Percentiles rank a stretch among this genome's conserved stretches.
Conservation (phyloP, 2,113 vertebrate species). For the Mungos mungo region DNA sequence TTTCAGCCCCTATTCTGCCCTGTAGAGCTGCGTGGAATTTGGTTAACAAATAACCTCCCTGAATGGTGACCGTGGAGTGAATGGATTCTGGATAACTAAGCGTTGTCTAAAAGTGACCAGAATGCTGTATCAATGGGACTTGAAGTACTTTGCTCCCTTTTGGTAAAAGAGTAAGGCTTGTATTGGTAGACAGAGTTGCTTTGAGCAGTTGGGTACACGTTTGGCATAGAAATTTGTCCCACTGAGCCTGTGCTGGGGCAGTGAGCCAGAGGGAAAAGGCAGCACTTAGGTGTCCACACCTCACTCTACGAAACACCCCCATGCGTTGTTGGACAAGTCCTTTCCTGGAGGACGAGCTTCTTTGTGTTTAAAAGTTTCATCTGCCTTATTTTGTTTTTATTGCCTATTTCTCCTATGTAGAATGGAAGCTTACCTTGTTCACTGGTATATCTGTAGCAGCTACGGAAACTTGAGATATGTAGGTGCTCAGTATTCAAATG, state of each 20-base stretch:
- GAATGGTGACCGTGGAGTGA: not conserved
- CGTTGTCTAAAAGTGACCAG: not conserved
- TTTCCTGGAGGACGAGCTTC: not conserved
- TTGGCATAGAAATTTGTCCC: not conserved
- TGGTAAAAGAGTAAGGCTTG: not conserved
- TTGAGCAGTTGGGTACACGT: not conserved
- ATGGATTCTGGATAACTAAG: not conserved
- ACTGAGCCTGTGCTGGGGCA: not conserved
- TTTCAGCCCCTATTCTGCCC: not conserved
- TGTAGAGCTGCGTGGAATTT: not conserved
- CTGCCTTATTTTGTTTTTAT: not conserved
- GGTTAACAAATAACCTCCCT: not conserved
- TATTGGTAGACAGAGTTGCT: not conserved
- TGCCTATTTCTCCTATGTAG: not conserved
- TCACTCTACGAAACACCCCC: not conserved
- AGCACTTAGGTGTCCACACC: not conserved
- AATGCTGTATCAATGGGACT: not conserved
- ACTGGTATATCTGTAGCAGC: not conserved
- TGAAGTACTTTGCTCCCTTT: not conserved
- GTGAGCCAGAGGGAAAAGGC: not conserved
- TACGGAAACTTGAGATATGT: not conserved
- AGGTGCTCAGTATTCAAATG: not conserved
- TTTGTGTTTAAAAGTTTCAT: not conserved
- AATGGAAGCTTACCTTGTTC: not conserved
- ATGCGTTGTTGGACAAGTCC: too few relatives aligned